Conservation (phyloP, 2,797 vertebrate species). For the Gambusia yucatana region DNA sequence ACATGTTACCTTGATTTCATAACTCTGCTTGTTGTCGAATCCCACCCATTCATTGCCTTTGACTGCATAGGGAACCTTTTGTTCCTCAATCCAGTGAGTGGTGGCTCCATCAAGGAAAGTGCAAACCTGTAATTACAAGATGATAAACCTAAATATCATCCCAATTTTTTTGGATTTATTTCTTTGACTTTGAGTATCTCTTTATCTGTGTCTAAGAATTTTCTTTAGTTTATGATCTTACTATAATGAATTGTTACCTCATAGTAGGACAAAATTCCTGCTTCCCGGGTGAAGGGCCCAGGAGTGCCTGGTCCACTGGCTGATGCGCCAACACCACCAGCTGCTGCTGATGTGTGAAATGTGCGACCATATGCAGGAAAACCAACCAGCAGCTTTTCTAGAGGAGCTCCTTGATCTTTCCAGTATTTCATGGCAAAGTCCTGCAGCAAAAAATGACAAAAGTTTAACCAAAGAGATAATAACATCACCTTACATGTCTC, state of each 20-base stretch:
- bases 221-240: not conserved
- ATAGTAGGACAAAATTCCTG: constrained; percentile 85
- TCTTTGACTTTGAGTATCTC: not conserved
- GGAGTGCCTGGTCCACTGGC: constrained; percentile 74
- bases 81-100: constrained; percentile 77
- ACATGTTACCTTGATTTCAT: constrained; percentile 80
- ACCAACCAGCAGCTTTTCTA: constrained; percentile 82
- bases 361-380: constrained; percentile 83
- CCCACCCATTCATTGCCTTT: constrained; percentile 83
- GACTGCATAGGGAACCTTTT: constrained; percentile 83
- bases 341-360: constrained; percentile 61
- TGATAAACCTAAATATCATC: constrained; percentile 8
- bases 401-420: constrained; percentile 76
- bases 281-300: constrained; percentile 80
- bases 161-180: too few relatives aligned
- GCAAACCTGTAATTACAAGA: constrained; percentile 79
- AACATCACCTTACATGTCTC: not conserved
- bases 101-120: constrained; percentile 70
- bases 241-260: constrained; percentile 73
- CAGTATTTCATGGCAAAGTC: constrained; percentile 84
- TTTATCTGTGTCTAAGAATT: not conserved
- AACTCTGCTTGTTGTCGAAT: constrained; percentile 84
- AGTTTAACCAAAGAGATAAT: not conserved
- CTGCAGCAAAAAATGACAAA: constrained; percentile 39
- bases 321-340: constrained; percentile 58